These are phyloP conservation scores for Gallinago media DNA, from an alignment of 2,113 vertebrate species.

Conservation along the genomic window DNA sequence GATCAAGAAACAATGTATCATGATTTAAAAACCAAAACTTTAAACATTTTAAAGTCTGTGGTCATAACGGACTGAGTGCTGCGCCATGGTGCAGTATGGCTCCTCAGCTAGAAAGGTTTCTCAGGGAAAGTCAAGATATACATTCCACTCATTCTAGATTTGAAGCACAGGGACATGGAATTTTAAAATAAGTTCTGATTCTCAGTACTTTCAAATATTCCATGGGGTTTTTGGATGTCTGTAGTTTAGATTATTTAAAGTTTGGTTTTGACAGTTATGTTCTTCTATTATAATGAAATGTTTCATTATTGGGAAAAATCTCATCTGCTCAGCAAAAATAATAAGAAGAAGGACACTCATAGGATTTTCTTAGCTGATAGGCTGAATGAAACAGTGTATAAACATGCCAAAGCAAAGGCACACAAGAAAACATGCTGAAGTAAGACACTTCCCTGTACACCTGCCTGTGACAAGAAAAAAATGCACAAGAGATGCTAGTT, in stretches of 20 bases:
- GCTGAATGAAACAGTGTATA: background rate
- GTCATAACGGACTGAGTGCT: background rate
- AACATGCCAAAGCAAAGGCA: slow-evolving; percentile 3
- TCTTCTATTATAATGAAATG: background rate
- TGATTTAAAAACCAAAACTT: background rate
- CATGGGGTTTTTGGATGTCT: background rate
- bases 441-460: background rate
- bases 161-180: background rate
- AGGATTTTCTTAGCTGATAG: background rate
- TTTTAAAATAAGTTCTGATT: background rate
- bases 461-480: background rate
- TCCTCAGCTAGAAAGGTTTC: background rate
- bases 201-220: background rate
- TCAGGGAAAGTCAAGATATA: background rate
- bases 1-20: background rate
- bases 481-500: background rate
- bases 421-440: background rate
- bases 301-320: background rate
- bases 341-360: background rate
- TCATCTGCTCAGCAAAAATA: slow-evolving; percentile 24
- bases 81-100: background rate
- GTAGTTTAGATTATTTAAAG: background rate
- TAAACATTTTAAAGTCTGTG: background rate
- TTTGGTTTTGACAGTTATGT: background rate
- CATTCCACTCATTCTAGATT: background rate